phyloP scores from a whole-genome alignment of 2,797 vertebrate genomes.

The Syngnathus rostellatus region DNA sequence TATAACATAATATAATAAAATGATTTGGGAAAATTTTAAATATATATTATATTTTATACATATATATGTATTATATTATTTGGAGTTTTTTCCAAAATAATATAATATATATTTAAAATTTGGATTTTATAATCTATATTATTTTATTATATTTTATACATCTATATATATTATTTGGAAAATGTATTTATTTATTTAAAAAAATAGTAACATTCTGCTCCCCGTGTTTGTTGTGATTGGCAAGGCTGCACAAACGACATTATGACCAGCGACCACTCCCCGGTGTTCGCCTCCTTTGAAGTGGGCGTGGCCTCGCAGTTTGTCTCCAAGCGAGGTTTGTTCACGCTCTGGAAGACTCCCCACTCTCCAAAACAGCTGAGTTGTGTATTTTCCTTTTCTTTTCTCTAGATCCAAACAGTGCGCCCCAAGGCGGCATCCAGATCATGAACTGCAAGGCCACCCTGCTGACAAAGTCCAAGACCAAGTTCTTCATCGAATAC shows the following conservation, averaged over 20 bases:
- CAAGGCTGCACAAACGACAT: constrained; percentile 91
- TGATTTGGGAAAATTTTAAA: too few species aligned
- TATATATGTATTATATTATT: too few species aligned
- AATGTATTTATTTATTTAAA: background rate
- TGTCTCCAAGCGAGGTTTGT: constrained; percentile 88
- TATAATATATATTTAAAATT: too few species aligned
- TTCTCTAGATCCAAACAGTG: constrained; percentile 70
- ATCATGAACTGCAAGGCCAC: constrained; percentile 84
- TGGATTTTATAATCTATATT: too few species aligned
- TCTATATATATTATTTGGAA: too few species aligned
- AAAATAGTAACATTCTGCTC: background rate
- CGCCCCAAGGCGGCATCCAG: constrained; percentile 82
- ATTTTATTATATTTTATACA: too few species aligned
- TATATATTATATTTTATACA: too few species aligned
- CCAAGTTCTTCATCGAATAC: constrained; percentile 94
- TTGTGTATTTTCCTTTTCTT: background rate
- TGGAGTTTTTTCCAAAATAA: too few species aligned
- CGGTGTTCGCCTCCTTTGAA: constrained; percentile 94
- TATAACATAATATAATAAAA: too few species aligned
- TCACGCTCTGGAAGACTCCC: too few species aligned
- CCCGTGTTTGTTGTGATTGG: background rate
- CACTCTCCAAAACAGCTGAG: background rate
- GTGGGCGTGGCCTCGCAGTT: constrained; percentile 95
- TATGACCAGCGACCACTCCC: constrained; percentile 94
- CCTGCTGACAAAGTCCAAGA: constrained; percentile 91